Evolutionary conservation across 2,797 vertebrate genomes (phyloP), one percentile per base, ranked within the genome.

Genomic region (Taenioides sp.): DNA sequence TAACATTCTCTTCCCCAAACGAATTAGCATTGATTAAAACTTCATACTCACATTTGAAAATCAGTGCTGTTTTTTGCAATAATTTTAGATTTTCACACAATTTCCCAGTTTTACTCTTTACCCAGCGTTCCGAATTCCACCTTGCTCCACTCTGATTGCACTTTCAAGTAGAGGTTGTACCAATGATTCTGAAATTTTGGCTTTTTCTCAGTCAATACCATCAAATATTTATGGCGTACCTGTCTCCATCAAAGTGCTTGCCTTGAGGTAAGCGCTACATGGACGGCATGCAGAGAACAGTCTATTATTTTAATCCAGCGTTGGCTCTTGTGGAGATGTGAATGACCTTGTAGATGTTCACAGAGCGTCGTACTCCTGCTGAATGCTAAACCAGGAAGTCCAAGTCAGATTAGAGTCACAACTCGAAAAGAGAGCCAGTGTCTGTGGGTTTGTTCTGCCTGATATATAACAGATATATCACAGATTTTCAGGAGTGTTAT

Each of bases 201-300:
- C 50, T 75, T 80, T 80, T 85, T 75, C 66, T 55, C 72, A 57
- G 55, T 92, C 86, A 88, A 89, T 92, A 85, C 83, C 93, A 95
- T 96, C 91, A 95, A 94, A 94, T 95, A 94, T 93, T 94, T 92
- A 94, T 90, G 88, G 59, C 77, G 65, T 91, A 91, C 86, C 91
- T 91, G 90, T 92, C 93, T 92, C 92, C 90, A 92, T 94, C 91
- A 93, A 95, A 95, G 87, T 77, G 76, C 70, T 84, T 89, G 86
- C 87, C 90, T 85, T 52, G 18, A 83, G 86, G 86, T 84, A 79
- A 86, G 80, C 50, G 73, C 77, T 77, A 71, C 82, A 85, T 80
- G 87, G 88, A 91, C 87, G 18, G 67, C 72, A 75, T 62, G 70
- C 70, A 78, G 79, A 79, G 59, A 83, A 84, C 84, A 83, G 66